These are phyloP conservation scores for Darevskia nairensis DNA, from an alignment of 2,797 vertebrate genomes.

Conservation along the genomic window DNA sequence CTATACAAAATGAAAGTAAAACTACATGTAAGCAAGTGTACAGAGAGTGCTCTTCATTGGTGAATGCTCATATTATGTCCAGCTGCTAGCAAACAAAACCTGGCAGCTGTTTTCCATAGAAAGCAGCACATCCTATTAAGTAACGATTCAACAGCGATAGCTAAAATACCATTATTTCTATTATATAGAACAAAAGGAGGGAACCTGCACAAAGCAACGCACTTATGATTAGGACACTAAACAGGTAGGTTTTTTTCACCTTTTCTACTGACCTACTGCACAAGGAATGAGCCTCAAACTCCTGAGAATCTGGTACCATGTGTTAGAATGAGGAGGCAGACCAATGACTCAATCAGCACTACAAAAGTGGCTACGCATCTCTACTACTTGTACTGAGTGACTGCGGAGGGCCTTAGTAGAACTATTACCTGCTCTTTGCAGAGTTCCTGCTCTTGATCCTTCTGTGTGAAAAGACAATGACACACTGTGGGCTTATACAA, in stretches of 20 bases:
- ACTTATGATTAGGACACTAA: not conserved
- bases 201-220: not conserved
- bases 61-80: not conserved
- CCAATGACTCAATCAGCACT: not conserved
- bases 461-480: not conserved
- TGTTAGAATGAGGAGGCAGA: not conserved
- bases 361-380: not conserved
- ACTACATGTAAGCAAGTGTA: not conserved
- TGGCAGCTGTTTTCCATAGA: not conserved
- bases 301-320: not conserved
- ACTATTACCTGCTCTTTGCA: not conserved
- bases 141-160: not conserved
- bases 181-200: not conserved
- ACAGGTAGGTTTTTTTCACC: not conserved
- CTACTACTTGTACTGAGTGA: not conserved
- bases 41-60: not conserved
- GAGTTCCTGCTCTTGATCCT: not conserved
- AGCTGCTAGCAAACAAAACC: not conserved
- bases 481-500: not conserved
- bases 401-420: no score
- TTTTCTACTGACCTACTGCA: not conserved
- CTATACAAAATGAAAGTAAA: conserved; percentile 41
- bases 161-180: not conserved
- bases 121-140: not conserved
- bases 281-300: not conserved